Percentiles rank a stretch among this genome's conserved stretches.
Conservation (phyloP, 1,140 invertebrate genomes). For the Cotesia vestalis region DNA sequence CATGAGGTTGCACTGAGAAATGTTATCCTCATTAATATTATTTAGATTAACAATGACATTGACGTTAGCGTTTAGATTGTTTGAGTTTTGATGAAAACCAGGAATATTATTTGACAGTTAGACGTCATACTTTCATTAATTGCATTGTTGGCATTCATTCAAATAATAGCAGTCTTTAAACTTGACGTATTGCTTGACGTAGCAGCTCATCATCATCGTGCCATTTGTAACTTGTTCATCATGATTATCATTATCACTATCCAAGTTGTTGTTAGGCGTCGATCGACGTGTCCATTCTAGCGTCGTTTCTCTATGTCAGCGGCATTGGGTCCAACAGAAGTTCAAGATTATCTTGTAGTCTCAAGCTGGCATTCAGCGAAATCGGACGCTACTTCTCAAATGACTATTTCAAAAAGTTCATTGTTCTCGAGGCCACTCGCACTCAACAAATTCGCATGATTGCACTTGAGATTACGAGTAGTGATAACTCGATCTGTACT, state of each 20-base stretch:
- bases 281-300: slow-evolving; percentile 60
- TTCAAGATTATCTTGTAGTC: slow-evolving; percentile 73
- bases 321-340: slow-evolving; percentile 70
- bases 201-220: slow-evolving; percentile 49
- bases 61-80: slow-evolving; percentile 34
- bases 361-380: slow-evolving; percentile 70
- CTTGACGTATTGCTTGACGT: slow-evolving; percentile 55
- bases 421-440: slow-evolving; percentile 76
- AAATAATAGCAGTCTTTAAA: slow-evolving; percentile 58
- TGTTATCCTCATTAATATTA: slow-evolving; percentile 24
- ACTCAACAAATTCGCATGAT: slow-evolving; percentile 79
- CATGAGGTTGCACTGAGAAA: background rate
- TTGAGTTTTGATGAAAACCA: slow-evolving; percentile 28
- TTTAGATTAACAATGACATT: slow-evolving; percentile 44
- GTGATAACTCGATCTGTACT: slow-evolving; percentile 76
- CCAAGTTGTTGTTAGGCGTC: slow-evolving; percentile 52
- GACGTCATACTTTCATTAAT: slow-evolving; percentile 64
- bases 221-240: slow-evolving; percentile 23
- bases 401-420: slow-evolving; percentile 77
- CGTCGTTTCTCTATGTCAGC: slow-evolving; percentile 58
- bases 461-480: slow-evolving; percentile 71
- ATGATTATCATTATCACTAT: slow-evolving; percentile 40
- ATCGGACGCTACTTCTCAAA: slow-evolving; percentile 71
- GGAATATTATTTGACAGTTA: slow-evolving; percentile 53
- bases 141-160: slow-evolving; percentile 60